Conservation (phyloP, 2,113 vertebrate species). For the Planiliza haematocheilus region DNA sequence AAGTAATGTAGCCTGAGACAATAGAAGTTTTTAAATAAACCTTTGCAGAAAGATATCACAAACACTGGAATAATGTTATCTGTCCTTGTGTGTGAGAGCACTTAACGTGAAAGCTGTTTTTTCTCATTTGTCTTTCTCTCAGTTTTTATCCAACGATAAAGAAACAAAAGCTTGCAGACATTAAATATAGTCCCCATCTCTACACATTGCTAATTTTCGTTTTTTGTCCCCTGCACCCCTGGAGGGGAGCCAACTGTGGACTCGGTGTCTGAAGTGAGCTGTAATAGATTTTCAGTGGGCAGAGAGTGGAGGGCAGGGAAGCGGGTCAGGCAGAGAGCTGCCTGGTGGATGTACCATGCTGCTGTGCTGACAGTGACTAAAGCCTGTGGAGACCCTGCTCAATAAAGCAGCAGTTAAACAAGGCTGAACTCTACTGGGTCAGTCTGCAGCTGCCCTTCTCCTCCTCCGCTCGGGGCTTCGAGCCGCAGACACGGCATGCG, state of each 20-base stretch:
- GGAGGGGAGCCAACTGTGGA: slow-evolving; percentile 64
- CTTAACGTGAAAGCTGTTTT: slow-evolving; percentile 17
- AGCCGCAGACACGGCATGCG: slow-evolving; percentile 28
- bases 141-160: slow-evolving; percentile 60
- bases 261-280: slow-evolving; percentile 62
- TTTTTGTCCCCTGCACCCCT: slow-evolving; percentile 54
- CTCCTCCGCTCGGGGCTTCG: slow-evolving; percentile 42
- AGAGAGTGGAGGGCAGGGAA: slow-evolving; percentile 53
- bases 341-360: slow-evolving; percentile 51
- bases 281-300: slow-evolving; percentile 73
- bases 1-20: slow-evolving; percentile 52
- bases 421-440: slow-evolving; percentile 69
- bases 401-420: slow-evolving; percentile 79
- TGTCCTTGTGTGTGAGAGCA: slow-evolving; percentile 67
- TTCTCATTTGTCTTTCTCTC: slow-evolving; percentile 42
- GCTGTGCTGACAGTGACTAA: slow-evolving; percentile 64
- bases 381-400: slow-evolving; percentile 72
- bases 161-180: slow-evolving; percentile 55
- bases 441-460: slow-evolving; percentile 57
- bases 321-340: slow-evolving; percentile 55
- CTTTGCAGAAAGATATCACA: slow-evolving; percentile 21
- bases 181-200: slow-evolving; percentile 23
- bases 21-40: slow-evolving; percentile 62
- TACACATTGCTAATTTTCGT: slow-evolving; percentile 58
- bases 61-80: slow-evolving; percentile 69